Evolutionary conservation across 2,888 invertebrate species (phyloP).

Genomic region (Zygaena filipendulae): DNA sequence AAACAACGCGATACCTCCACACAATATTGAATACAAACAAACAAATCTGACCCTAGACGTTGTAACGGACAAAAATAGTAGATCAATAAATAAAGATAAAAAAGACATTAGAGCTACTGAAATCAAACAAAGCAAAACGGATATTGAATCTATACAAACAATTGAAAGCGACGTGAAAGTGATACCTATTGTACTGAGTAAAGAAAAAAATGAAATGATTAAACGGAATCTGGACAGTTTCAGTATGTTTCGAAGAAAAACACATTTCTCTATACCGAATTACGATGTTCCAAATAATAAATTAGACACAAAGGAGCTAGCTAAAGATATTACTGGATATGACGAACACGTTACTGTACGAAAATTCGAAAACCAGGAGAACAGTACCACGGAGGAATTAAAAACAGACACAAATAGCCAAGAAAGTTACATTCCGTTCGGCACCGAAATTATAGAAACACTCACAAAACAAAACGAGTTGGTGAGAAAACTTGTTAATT

Average conservation of each 20-base stretch:
- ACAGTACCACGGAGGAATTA: neutral
- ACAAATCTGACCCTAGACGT: too few species aligned
- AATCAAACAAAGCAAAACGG: constrained; percentile 8
- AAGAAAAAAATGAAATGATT: constrained; percentile 8
- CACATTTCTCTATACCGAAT: constrained; percentile 19
- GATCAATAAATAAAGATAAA: constrained; percentile 7
- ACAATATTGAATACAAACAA: constrained; percentile 8
- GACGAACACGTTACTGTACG: neutral
- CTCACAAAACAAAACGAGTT: constrained; percentile 14
- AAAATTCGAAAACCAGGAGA: constrained; percentile 1
- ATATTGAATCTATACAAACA: constrained; percentile 9
- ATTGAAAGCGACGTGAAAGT: constrained; percentile 3
- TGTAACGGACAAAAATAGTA: too few species aligned
- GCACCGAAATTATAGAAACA: constrained; percentile 19
- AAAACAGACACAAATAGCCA: constrained; percentile 13
- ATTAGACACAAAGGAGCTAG: neutral
- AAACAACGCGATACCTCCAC: constrained; percentile 1
- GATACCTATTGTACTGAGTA: constrained; percentile 2
- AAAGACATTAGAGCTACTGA: constrained; percentile 9
- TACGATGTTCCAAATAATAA: constrained; percentile 2
- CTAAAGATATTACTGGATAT: neutral
- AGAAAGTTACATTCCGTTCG: too few species aligned
- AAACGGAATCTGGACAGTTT: constrained; percentile 23
- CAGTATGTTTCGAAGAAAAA: constrained; percentile 20
- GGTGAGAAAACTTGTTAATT: neutral